Conservation (phyloP, 2,113 vertebrate genomes). For the Urocynchramus pylzowi region DNA sequence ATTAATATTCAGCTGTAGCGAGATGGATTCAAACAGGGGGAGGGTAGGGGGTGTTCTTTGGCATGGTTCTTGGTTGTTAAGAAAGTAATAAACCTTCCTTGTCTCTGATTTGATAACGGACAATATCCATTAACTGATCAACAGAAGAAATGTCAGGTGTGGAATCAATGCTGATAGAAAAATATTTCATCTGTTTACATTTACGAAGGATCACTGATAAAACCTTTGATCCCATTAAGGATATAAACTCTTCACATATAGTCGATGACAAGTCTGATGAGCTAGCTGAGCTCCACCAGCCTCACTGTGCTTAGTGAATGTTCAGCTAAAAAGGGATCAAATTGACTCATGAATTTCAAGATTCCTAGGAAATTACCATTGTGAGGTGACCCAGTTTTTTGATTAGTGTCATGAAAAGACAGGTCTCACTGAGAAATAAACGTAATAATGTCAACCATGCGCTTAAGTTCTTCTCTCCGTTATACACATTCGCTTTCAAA, state of each 20-base stretch:
- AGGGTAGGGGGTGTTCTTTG: neutral
- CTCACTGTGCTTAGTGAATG: conserved; percentile 48
- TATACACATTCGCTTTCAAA: conserved; percentile 69
- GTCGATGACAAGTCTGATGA: conserved; percentile 70
- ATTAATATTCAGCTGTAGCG: conserved; percentile 54
- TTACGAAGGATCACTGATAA: conserved; percentile 67
- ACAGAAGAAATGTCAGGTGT: conserved; percentile 71
- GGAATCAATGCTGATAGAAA: conserved; percentile 69
- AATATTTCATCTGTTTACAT: conserved; percentile 69
- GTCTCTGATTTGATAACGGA: conserved; percentile 60
- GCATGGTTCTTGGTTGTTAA: conserved; percentile 33
- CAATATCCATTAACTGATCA: conserved; percentile 75
- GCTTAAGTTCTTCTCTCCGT: conserved; percentile 70
- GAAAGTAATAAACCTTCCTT: conserved; percentile 56
- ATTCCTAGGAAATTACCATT: conserved; percentile 74
- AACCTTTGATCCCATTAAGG: conserved; percentile 79
- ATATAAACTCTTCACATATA: conserved; percentile 74
- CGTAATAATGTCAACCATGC: conserved; percentile 66
- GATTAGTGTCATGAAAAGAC: conserved; percentile 74
- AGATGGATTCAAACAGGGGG: conserved; percentile 26
- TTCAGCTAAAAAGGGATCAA: conserved; percentile 72
- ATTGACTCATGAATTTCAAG: conserved; percentile 71
- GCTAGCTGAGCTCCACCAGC: conserved; percentile 56
- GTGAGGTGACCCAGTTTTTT: conserved; percentile 76
- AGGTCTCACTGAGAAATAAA: conserved; percentile 73